A percentile compares a stretch with the other conserved stretches of the same genome.
Conservation (phyloP, 2,113 vertebrate species). For the Eretmochelys imbricata region DNA sequence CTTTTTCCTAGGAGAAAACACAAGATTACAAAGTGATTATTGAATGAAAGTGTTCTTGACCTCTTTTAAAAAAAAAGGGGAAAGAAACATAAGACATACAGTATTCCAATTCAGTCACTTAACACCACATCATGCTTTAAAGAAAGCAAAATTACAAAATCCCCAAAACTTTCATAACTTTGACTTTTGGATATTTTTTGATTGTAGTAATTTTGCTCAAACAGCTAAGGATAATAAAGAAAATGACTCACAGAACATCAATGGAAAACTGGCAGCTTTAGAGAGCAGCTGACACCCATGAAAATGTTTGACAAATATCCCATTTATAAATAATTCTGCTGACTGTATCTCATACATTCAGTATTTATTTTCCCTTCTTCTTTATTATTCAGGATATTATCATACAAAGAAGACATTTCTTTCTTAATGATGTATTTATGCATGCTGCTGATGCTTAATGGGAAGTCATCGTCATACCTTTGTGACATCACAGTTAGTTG, state of each 20-base stretch:
- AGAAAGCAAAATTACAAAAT: not conserved
- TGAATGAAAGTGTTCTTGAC: not conserved
- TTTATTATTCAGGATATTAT: conserved; percentile 38
- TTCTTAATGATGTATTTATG: conserved; percentile 48
- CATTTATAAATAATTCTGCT: conserved; percentile 69
- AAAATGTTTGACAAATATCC: conserved; percentile 67
- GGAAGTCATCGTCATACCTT: conserved; percentile 54
- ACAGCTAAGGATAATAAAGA: conserved; percentile 62
- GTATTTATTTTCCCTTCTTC: conserved; percentile 26
- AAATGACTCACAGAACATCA: conserved; percentile 64
- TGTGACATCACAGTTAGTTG: not conserved
- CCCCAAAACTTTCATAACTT: conserved; percentile 25
- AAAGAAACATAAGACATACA: not conserved
- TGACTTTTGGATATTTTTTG: conserved; percentile 47
- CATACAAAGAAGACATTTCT: conserved; percentile 44
- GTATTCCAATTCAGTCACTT: rapidly evolving
- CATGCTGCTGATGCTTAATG: not conserved
- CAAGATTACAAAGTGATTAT: conserved; percentile 69
- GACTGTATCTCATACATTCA: not conserved
- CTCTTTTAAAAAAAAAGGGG: not conserved
- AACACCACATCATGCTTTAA: not conserved
- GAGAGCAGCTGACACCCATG: conserved; percentile 71
- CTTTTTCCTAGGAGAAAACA: conserved; percentile 91
- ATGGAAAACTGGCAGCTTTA: conserved; percentile 68
- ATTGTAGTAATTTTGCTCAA: conserved; percentile 66